Base-by-base conservation (phyloP, 2,888 invertebrate species). In the Tinea pellionella region DNA sequence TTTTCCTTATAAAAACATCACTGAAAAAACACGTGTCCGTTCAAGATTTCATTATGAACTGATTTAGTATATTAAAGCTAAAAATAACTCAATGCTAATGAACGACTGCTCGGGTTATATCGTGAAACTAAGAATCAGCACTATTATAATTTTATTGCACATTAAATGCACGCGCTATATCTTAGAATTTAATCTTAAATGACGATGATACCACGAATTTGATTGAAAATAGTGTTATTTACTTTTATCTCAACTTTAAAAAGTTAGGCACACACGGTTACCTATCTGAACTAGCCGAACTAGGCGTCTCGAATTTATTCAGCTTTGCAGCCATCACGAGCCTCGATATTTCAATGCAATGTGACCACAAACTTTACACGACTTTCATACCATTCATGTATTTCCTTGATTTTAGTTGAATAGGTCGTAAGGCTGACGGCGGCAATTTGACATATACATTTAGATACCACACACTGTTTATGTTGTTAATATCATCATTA, bases 251-350 rank as follows among this genome's bases (percentile, higher is more conserved):
- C 24, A 12, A 53, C 18, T 18, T 53, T 53, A 24, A 53, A 24
- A 53, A 6, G n/a, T 53, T 77, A 86, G 82, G 84, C 81, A 83
- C 53, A 53, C 53, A 24, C 69, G 70, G 72, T 67, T 77, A 95
- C 95, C 95, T 95, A 88, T 96, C 96, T 64, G 96, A 96, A 83
- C 96, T 96, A 65, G 95, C 96, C 63, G 96, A 96, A 77, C 96
- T 96, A 68, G 95, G 94, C 66, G 94, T 94, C 84, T 95, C 95
- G 72, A 93, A 92, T 76, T 90, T 91, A 71, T 89, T 90, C 75
- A 88, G 75, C 75, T 82, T 86, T 65, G 85, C 87, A 77, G 87
- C 81, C 87, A 87, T 87, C 67, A 73, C 75, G 73, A 70, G 68
- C 61, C n/a, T 57, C 13, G 53, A 24, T 9, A 53, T 53, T 47